A percentile compares a stretch with the other conserved stretches of the same genome.
Conservation (phyloP, 2,113 vertebrate genomes). For the Geococcyx californianus region DNA sequence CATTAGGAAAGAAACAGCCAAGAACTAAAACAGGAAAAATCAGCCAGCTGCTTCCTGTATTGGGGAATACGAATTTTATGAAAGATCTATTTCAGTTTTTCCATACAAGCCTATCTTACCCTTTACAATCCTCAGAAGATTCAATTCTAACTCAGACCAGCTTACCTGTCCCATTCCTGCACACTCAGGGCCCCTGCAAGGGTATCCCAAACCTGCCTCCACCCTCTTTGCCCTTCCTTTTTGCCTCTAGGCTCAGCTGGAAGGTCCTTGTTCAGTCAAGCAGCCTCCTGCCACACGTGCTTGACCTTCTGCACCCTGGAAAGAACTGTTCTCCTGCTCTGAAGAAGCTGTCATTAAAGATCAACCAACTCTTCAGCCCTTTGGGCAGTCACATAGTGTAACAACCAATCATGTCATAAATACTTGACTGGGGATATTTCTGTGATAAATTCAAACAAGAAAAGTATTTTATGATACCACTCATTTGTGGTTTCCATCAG, state of each 20-base stretch:
- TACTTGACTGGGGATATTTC: not conserved
- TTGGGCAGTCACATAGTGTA: not conserved
- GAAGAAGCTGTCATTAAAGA: not conserved
- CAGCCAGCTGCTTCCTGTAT: not conserved
- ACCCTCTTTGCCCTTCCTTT: not conserved
- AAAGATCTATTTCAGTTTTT: not conserved
- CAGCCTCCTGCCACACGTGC: rapidly evolving
- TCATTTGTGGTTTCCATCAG: not conserved
- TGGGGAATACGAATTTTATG: not conserved
- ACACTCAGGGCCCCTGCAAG: not conserved
- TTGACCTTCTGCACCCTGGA: not conserved
- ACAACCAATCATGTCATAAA: not conserved
- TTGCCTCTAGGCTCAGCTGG: not conserved
- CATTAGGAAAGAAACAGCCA: not conserved
- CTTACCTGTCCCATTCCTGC: not conserved
- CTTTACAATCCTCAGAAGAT: not conserved
- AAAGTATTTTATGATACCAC: not conserved
- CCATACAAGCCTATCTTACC: not conserved
- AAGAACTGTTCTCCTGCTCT: not conserved
- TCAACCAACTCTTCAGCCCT: not conserved
- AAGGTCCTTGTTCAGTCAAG: not conserved
- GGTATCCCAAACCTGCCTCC: not conserved
- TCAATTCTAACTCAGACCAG: not conserved
- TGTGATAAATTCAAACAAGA: not conserved
- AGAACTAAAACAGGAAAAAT: not conserved